Evolutionary conservation across 1,140 invertebrate genomes (phyloP), one percentile per base, ranked within the genome.

Genomic region (Saccostrea echinata): DNA sequence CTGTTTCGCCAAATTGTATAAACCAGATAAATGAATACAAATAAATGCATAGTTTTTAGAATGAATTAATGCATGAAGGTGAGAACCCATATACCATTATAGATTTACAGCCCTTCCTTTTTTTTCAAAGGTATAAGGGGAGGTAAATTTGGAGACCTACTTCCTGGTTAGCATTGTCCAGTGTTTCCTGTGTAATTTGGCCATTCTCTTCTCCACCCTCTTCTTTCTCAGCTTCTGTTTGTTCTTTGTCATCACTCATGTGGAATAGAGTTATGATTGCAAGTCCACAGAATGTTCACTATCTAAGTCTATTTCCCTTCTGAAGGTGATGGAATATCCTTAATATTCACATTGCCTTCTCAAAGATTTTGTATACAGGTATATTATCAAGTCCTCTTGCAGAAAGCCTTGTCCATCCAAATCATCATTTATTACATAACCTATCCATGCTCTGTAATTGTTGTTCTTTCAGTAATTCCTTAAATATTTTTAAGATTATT

Each of bases 181-280:
- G 68, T 16, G 68, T 76, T 76, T 76, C 68, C 68, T 76, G 68
- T 24, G 68, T 76, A 11, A 76, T 76, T 9, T 76, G 27, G 16
- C 68, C 68, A 76, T 33, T 76, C 68, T 33, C 68, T 30, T 27
- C 68, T 13, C 68, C 68, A 16, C 27, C 68, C 27, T 33, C 27
- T 2, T 33, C 68, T 33, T 64, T 24, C 21, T 21, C 24, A 21
- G 21, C 21, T 64, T 76, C 68, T 27, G 30, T 33, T 30, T 24
- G 68, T 30, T 76, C 68, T 27, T 76, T 76, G 68, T 76, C 68
- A 76, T 76, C 68, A 76, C 27, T 76, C 68, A 76, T 76, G 68
- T 76, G 68, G 68, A 76, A 30, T 27, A 13, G 68, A 76, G 68
- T 76, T 76, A 76, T 27, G 27, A 76, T 33, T 33, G 33, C 68